phyloP scores from a whole-genome alignment of 2,888 invertebrate genomes.

The Stegophylla sp. region DNA sequence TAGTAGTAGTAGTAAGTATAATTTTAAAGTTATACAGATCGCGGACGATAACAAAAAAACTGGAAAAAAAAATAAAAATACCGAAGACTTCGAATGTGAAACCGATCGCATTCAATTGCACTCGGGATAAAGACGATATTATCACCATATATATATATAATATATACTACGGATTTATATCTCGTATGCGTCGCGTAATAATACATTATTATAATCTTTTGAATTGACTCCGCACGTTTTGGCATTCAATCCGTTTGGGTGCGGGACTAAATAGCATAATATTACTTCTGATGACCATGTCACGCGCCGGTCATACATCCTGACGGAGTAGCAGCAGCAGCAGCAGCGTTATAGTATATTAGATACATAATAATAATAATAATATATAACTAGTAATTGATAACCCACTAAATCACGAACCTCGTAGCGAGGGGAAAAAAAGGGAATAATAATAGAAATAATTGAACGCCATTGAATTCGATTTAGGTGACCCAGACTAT shows the following conservation, averaged over 20 bases:
- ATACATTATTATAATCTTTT: not conserved
- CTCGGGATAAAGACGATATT: not conserved
- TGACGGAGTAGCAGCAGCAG: not conserved
- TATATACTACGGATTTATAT: too few relatives aligned
- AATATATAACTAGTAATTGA: not conserved
- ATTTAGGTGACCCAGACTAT: slow-evolving; percentile 44
- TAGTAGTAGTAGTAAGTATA: too few relatives aligned
- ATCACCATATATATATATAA: too few relatives aligned
- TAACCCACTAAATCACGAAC: slow-evolving; percentile 35
- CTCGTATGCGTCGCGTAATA: not conserved
- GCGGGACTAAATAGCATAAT: not conserved
- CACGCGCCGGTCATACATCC: slow-evolving; percentile 34
- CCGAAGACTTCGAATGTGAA: too few relatives aligned
- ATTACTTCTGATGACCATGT: slow-evolving; percentile 30
- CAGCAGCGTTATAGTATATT: too few relatives aligned
- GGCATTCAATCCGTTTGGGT: not conserved
- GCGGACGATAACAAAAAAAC: too few relatives aligned
- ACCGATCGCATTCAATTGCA: too few relatives aligned
- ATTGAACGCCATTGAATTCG: slow-evolving; percentile 28
- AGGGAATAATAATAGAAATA: not conserved
- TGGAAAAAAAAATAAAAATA: too few relatives aligned
- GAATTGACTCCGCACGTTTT: slow-evolving; percentile 31
- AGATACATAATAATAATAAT: too few relatives aligned
- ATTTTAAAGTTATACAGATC: too few relatives aligned
- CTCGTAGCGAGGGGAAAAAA: not conserved